A percentile compares a stretch with the other conserved stretches of the same genome.
phyloP scores from a whole-genome alignment of 2,888 invertebrate genomes.

The Lordiphosa andalusiaca region DNA sequence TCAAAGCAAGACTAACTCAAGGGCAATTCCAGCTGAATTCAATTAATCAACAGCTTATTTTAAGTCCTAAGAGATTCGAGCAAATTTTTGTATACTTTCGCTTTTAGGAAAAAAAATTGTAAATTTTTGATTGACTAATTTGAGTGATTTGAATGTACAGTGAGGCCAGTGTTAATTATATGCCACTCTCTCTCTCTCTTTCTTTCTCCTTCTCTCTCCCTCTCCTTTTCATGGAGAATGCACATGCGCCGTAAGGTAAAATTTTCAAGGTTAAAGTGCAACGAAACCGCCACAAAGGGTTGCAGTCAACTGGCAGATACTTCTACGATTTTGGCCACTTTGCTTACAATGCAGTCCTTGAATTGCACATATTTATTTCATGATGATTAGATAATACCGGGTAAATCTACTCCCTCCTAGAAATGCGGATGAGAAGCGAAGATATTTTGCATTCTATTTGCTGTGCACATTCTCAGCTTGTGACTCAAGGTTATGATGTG shows the following conservation, averaged over 20 bases:
- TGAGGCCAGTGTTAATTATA: constrained; percentile 2
- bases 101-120: constrained; percentile 42
- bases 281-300: constrained; percentile 69
- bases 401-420: constrained; percentile 35
- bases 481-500: constrained; percentile 67
- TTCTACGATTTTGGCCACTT: too few relatives aligned
- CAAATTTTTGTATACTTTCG: constrained; percentile 50
- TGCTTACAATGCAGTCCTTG: constrained; percentile 39
- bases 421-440: constrained; percentile 25
- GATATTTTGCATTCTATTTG: constrained; percentile 50
- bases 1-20: constrained; percentile 45
- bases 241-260: constrained; percentile 56
- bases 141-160: constrained; percentile 19
- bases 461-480: constrained; percentile 67
- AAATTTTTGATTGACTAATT: constrained; percentile 30
- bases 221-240: constrained; percentile 38
- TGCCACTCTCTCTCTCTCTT: background rate
- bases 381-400: constrained; percentile 56
- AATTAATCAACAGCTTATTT: constrained; percentile 2
- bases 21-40: constrained; percentile 18
- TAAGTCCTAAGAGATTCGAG: constrained; percentile 6
- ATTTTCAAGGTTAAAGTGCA: constrained; percentile 81
- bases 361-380: constrained; percentile 58
- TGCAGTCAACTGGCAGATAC: background rate
- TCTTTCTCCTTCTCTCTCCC: constrained; percentile 18